Evolutionary conservation across 2,113 vertebrate genomes (phyloP).

Genomic region (Saguinus imperator): DNA sequence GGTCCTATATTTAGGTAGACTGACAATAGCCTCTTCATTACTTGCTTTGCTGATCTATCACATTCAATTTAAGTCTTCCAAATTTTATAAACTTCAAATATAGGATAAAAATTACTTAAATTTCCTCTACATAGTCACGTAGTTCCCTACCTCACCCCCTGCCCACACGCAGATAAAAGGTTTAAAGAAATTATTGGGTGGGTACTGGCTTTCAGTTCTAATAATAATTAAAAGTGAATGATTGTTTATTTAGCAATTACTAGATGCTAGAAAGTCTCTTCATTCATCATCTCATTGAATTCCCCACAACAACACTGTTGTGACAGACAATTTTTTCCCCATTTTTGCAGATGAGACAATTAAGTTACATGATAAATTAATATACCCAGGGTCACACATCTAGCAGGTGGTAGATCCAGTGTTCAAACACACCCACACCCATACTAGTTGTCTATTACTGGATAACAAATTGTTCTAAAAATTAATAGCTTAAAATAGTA

Average conservation of each 20-base stretch:
- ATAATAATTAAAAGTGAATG: constrained; percentile 28
- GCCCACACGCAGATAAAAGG: background rate
- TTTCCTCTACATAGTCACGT: background rate
- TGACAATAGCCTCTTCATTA: background rate
- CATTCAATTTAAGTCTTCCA: background rate
- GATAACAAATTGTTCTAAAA: background rate
- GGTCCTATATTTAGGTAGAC: constrained; percentile 19
- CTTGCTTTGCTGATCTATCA: background rate
- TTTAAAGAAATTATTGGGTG: background rate
- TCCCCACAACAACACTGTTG: background rate
- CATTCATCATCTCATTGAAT: background rate
- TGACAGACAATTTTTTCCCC: background rate
- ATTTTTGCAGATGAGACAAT: constrained; percentile 19
- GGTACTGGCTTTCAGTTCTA: background rate
- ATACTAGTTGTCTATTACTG: background rate
- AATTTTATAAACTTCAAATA: background rate
- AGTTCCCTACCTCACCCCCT: background rate
- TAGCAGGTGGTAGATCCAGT: background rate
- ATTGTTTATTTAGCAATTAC: constrained; percentile 15
- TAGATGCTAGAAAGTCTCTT: background rate
- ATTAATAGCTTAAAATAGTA: background rate
- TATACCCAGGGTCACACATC: background rate
- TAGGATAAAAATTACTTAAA: background rate
- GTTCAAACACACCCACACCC: background rate
- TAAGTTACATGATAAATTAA: background rate